These are phyloP conservation scores for Pollenia labialis DNA, from an alignment of 2,888 invertebrate species.

Conservation along the genomic window DNA sequence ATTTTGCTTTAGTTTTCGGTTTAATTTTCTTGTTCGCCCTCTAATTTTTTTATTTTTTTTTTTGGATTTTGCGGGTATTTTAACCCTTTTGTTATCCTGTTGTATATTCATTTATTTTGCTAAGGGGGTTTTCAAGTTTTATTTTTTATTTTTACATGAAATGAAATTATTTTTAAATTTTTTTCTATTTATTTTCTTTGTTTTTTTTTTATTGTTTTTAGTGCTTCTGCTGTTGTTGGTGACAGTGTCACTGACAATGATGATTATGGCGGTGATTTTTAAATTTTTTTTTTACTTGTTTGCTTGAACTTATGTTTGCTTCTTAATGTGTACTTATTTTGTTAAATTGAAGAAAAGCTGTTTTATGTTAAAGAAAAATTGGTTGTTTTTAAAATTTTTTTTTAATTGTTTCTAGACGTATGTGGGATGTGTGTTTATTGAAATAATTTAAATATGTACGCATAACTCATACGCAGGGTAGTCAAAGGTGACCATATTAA, in stretches of 20 bases:
- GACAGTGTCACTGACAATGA: not conserved
- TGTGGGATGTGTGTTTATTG: no score
- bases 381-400: no score
- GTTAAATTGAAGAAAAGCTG: constrained; percentile 19
- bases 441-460: no score
- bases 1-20: constrained; percentile 8
- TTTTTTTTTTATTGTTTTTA: constrained; percentile 32
- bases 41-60: not conserved
- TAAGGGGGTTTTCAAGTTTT: not conserved
- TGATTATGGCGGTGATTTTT: constrained; percentile 6
- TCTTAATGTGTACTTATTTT: not conserved
- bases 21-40: not conserved
- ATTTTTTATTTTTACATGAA: not conserved
- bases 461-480: no score
- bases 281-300: not conserved
- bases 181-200: not conserved
- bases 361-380: no score
- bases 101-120: not conserved
- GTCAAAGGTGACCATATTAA: no score
- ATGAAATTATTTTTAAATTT: not conserved
- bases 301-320: not conserved
- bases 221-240: not conserved
- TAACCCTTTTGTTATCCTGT: constrained; percentile 39
- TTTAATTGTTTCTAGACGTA: no score
- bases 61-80: constrained; percentile 48